Conservation (phyloP, 2,797 vertebrate species). For the Labroides dimidiatus region DNA sequence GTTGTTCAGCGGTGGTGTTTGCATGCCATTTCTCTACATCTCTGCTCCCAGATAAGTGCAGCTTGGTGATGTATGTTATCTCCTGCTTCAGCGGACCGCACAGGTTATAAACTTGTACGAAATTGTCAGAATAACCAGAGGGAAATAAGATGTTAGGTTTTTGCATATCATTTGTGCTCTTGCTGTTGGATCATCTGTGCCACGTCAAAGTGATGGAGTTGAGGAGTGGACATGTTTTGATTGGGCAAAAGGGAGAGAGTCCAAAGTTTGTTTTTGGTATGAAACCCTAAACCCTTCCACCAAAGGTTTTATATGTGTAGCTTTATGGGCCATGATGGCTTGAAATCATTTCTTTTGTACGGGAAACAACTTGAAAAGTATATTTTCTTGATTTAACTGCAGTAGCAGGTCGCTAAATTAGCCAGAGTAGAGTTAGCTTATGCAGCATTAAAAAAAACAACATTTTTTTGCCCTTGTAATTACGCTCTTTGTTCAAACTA, state of each 20-base stretch:
- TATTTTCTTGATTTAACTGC: slow-evolving; percentile 28
- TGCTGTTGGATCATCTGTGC: slow-evolving; percentile 60
- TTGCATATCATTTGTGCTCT: slow-evolving; percentile 58
- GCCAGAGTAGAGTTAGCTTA: slow-evolving; percentile 53
- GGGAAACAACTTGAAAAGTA: slow-evolving; percentile 62
- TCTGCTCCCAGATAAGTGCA: slow-evolving; percentile 58
- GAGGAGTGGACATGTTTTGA: slow-evolving; percentile 37
- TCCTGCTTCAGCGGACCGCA: slow-evolving; percentile 37
- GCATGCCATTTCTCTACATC: slow-evolving; percentile 70
- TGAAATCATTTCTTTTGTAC: slow-evolving; percentile 29
- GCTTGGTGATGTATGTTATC: slow-evolving; percentile 48
- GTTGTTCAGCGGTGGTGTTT: slow-evolving; percentile 47
- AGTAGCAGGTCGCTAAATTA: slow-evolving; percentile 55
- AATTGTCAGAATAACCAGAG: slow-evolving; percentile 40
- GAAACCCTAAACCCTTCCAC: slow-evolving; percentile 55
- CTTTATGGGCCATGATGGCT: slow-evolving; percentile 56
- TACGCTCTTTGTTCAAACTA: slow-evolving; percentile 79
- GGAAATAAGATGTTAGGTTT: slow-evolving; percentile 51
- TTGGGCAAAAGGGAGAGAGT: slow-evolving; percentile 41
- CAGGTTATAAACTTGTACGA: slow-evolving; percentile 50
- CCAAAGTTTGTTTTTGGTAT: slow-evolving; percentile 26
- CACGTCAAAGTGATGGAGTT: slow-evolving; percentile 55
- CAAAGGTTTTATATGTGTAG: slow-evolving; percentile 69
- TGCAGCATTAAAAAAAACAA: slow-evolving; percentile 84
- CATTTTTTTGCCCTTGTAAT: slow-evolving; percentile 75